These are phyloP conservation scores for Acanthosepion esculentum DNA, from an alignment of 2,888 invertebrate genomes.

Conservation along the genomic window DNA sequence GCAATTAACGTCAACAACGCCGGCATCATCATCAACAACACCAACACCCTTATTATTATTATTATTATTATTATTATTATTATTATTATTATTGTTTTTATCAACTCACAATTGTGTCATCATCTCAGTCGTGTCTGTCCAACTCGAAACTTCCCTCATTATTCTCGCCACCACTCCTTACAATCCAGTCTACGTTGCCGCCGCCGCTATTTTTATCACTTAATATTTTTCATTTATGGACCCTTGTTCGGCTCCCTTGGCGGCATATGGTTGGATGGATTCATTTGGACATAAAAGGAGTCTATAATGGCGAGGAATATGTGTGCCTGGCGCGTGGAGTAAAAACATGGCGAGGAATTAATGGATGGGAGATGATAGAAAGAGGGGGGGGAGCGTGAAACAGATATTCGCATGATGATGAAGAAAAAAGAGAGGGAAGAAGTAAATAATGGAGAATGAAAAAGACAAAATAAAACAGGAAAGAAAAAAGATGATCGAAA, in stretches of 20 bases:
- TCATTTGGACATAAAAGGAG: constrained; percentile 6
- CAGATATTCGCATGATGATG: background rate
- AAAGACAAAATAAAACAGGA: background rate
- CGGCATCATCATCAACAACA: too few relatives aligned
- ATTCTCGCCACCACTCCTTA: background rate
- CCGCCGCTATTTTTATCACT: background rate
- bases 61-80: background rate
- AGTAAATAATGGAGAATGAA: background rate
- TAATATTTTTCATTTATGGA: background rate
- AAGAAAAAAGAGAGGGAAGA: background rate
- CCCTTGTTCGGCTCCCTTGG: background rate
- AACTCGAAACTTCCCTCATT: accelerated
- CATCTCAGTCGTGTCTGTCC: background rate
- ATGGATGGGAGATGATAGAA: background rate
- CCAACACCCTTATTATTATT: background rate
- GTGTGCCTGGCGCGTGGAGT: background rate
- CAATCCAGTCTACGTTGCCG: background rate
- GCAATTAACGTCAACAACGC: background rate
- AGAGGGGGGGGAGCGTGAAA: background rate
- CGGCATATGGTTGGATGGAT: background rate
- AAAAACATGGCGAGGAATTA: background rate
- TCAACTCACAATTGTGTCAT: background rate
- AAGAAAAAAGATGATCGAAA: background rate
- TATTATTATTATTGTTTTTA: background rate
- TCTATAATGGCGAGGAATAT: background rate